Conservation (phyloP, 2,797 vertebrate species). For the Pangasius djambal region DNA sequence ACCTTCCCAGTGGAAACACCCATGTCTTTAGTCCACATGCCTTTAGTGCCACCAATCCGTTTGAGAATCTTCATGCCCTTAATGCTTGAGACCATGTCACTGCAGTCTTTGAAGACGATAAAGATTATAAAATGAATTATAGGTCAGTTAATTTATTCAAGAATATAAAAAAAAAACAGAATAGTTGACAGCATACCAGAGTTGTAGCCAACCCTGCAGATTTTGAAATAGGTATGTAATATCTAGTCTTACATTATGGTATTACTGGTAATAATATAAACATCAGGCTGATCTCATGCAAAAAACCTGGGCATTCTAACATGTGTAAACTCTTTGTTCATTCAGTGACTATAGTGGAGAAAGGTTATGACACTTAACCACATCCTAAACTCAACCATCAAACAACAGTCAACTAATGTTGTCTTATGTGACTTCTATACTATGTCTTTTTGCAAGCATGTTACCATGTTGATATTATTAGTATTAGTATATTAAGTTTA, state of each 20-base stretch:
- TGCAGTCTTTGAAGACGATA: conserved; percentile 81
- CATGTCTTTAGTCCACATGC: conserved; percentile 92
- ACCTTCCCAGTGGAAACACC: conserved; percentile 79
- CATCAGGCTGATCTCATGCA: neutral
- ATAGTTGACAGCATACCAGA: neutral
- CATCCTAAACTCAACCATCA: too few species aligned
- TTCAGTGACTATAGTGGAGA: neutral
- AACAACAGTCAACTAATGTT: too few species aligned
- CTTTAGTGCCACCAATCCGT: conserved; percentile 82
- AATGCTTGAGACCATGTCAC: conserved; percentile 89
- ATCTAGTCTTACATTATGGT: neutral
- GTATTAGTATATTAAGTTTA: too few species aligned
- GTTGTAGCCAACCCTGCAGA: neutral
- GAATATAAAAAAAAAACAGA: neutral
- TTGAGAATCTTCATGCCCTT: conserved; percentile 98
- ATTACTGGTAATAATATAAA: neutral
- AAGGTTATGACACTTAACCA: neutral
- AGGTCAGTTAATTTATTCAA: neutral
- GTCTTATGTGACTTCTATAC: too few species aligned
- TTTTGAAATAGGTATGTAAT: neutral
- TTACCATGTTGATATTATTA: too few species aligned
- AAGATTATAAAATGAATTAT: conserved; percentile 3
- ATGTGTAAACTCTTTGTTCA: neutral
- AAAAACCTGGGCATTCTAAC: neutral
- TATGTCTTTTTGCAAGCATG: too few species aligned